Conservation (phyloP, 2,888 invertebrate species). For the Tridacna crocea region DNA sequence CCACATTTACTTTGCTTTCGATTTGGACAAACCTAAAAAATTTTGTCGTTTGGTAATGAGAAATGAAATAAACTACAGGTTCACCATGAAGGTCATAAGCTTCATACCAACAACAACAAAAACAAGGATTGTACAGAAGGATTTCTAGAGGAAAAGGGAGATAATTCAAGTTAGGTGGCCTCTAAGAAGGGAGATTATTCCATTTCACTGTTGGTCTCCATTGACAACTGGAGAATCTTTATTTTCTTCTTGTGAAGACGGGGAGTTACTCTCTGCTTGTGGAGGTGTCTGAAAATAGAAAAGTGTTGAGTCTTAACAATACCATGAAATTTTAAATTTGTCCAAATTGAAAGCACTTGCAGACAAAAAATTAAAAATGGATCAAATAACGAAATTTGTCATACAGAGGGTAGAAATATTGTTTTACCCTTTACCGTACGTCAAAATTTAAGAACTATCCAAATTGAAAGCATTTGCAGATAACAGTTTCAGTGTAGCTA, state of each 20-base stretch:
- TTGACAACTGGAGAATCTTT: conserved; percentile 54
- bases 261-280: conserved; percentile 25
- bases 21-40: no score
- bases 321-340: background rate
- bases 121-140: background rate
- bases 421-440: no score
- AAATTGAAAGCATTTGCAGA: no score
- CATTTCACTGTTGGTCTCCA: conserved; percentile 46
- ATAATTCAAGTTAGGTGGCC: background rate
- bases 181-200: background rate
- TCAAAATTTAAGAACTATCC: no score
- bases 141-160: background rate
- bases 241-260: conserved; percentile 44
- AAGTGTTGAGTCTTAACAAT: conserved; percentile 2
- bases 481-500: no score
- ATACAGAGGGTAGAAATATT: no score
- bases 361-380: conserved; percentile 4
- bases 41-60: no score
- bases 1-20: no score
- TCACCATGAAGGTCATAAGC: no score
- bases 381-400: background rate
- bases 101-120: no score
- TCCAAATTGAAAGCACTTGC: background rate
- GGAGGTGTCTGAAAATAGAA: conserved; percentile 24
- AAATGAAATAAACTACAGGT: no score